phyloP scores from a whole-genome alignment of 2,113 vertebrate genomes.

The Alligator mississippiensis region DNA sequence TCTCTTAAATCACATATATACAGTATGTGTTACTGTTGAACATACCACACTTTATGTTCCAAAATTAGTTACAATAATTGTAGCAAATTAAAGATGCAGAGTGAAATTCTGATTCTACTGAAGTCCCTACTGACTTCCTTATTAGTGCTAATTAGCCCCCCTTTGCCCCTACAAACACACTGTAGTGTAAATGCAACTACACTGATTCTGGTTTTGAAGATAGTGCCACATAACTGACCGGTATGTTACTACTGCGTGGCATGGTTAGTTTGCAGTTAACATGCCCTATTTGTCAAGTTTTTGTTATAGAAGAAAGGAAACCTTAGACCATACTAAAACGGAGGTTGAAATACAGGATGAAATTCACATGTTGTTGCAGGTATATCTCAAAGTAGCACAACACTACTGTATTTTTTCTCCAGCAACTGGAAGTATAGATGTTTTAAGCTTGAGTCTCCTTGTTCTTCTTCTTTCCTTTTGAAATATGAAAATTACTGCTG shows the following conservation, averaged over 20 bases:
- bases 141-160: too few species aligned
- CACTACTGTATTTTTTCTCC: background rate
- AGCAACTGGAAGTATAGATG: background rate
- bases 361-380: background rate
- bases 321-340: background rate
- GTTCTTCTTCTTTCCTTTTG: background rate
- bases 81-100: constrained; percentile 60
- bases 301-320: background rate
- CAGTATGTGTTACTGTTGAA: background rate
- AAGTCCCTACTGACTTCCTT: background rate
- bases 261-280: too few species aligned
- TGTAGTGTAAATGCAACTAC: too few species aligned
- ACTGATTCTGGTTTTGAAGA: too few species aligned
- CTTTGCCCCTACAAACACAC: too few species aligned
- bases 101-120: constrained; percentile 12
- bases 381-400: background rate
- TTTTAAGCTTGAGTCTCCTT: background rate
- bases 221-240: too few species aligned
- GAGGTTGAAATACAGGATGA: background rate
- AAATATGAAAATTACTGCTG: background rate
- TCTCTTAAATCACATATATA: constrained; percentile 46
- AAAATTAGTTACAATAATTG: background rate
- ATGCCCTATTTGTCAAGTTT: background rate
- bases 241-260: too few species aligned
- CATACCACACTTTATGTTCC: constrained; percentile 36